These are phyloP conservation scores for Aspidapion aeneum DNA, from an alignment of 2,888 invertebrate species.

Conservation along the genomic window DNA sequence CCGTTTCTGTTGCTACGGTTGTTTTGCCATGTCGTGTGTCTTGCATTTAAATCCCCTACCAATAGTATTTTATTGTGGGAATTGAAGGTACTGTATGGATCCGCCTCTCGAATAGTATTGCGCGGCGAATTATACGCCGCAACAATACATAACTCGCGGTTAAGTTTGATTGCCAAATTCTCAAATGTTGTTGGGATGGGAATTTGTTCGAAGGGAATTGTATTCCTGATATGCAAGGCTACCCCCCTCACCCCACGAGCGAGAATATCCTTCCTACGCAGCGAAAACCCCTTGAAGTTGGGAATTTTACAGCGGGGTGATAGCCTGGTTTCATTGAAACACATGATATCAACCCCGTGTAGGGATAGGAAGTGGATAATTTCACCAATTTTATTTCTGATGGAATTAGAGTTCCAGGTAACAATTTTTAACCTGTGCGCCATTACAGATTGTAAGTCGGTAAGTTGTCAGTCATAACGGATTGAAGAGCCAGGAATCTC, in stretches of 20 bases:
- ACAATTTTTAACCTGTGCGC: not conserved
- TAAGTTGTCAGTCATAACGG: not conserved
- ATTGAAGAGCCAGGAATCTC: not conserved
- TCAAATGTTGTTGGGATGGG: not conserved
- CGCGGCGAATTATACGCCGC: not conserved
- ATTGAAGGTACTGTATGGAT: not conserved
- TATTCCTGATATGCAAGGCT: not conserved
- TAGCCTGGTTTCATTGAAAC: not conserved
- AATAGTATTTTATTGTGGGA: not conserved
- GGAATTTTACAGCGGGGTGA: too few species aligned
- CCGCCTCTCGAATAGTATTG: not conserved
- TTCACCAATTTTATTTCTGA: not conserved
- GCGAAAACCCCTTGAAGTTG: too few species aligned
- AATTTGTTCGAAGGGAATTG: not conserved
- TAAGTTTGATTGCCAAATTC: not conserved
- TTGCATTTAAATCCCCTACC: slow-evolving; percentile 8
- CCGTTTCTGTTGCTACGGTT: slow-evolving; percentile 7
- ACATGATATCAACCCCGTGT: not conserved
- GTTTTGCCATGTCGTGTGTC: slow-evolving; percentile 5
- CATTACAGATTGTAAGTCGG: not conserved
- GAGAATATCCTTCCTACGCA: not conserved
- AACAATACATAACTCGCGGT: not conserved
- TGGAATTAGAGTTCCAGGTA: not conserved
- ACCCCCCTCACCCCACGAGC: not conserved
- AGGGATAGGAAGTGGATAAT: not conserved